Base-by-base conservation (phyloP, 2,113 vertebrate genomes). In the Poecile atricapillus region DNA sequence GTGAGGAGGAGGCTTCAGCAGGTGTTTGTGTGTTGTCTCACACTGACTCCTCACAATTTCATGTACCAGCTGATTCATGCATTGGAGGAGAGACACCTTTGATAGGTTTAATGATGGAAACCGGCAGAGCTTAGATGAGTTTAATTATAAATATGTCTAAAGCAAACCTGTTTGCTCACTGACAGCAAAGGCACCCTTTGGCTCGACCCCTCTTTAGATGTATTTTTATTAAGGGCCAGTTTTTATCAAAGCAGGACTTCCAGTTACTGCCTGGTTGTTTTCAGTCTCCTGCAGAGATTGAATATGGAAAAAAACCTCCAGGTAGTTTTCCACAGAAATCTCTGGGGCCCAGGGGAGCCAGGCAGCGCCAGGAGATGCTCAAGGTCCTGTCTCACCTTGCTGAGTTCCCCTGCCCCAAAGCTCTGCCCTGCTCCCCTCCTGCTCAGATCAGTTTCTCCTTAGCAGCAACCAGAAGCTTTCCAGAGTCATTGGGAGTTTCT, bases 381-480 rank as follows among this genome's bases (percentile, higher is more conserved):
- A 3, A 30, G 28, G 47, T 33, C 82, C 64, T 59, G 52, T 17
- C 2, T 46, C 25, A 11, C 84, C 75, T 44, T 31, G 56, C 3
- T 17, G 60, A n/a, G 10, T n/a, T 44, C 63, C 76, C 50, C 68
- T 88, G 65, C 46, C 55, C 65, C 13, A 7, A 30, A 31, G 44
- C 69, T 68, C 52, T 91, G 65, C 49, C 62, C 2, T 64, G 35
- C 83, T 88, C 49, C 31, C 1, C 49, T 79, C 59, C 70, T 3
- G 0, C 46, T 60, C 1, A 0, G 9, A 10, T 4, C 3, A 13
- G 28, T 9, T 4, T 2, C 25, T 70, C 79, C 75, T 39, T 4
- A 9, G 13, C 14, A 41, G 60, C 46, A 16, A 0, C 23, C 55
- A 41, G 83, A 59, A 9, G 35, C 4, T 37, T 25, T 2, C 1